Conservation (phyloP, 2,113 vertebrate genomes). For the Chionomys nivalis region DNA sequence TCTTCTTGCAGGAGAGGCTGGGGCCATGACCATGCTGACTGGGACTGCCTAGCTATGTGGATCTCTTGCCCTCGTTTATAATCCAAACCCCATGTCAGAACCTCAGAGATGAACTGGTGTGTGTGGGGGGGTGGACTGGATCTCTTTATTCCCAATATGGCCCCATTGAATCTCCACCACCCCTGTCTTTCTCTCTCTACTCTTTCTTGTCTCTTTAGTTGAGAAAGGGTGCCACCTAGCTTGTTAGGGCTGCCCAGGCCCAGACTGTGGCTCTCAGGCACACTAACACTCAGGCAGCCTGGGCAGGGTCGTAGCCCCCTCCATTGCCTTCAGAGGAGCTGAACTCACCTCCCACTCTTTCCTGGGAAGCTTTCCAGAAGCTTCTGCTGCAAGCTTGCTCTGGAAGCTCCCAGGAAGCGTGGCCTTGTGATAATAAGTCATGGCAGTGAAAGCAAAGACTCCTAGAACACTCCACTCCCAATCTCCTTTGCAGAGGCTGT, state of each 20-base stretch:
- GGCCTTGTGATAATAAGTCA: too few species aligned
- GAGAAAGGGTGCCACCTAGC: not conserved
- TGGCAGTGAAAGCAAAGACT: not conserved
- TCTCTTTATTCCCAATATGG: not conserved
- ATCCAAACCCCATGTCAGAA: too few species aligned
- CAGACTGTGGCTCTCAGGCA: too few species aligned
- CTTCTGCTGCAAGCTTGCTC: too few species aligned
- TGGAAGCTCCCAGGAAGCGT: not conserved
- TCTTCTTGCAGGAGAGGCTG: not conserved
- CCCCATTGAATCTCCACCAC: not conserved
- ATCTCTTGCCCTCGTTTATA: not conserved
- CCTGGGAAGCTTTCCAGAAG: too few species aligned
- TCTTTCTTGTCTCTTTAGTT: not conserved
- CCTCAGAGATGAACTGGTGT: not conserved
- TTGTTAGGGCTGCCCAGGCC: not conserved
- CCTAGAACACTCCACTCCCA: not conserved
- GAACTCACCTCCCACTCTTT: rapidly evolving
- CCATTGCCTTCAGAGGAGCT: not conserved
- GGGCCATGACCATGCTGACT: not conserved
- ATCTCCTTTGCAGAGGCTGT: not conserved
- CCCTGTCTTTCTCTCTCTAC: too few species aligned
- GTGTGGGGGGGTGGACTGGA: too few species aligned
- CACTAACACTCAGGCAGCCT: not conserved
- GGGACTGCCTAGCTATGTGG: not conserved
- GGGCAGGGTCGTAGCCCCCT: not conserved